These are phyloP conservation scores for Unio delphinus DNA, from an alignment of 2,888 invertebrate genomes.

Conservation along the genomic window DNA sequence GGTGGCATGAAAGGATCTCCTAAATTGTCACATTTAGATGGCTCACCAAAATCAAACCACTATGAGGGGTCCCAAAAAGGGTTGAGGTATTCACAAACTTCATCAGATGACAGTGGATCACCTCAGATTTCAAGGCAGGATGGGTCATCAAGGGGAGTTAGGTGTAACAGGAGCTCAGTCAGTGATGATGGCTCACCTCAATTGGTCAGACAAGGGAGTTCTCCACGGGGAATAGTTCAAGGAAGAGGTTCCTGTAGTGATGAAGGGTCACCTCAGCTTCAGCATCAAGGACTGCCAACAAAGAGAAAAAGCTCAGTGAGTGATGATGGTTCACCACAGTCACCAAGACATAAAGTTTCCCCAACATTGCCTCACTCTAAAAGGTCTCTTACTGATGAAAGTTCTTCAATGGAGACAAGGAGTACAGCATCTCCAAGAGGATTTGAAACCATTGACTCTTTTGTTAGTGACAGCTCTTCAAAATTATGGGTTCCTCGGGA, in stretches of 20 bases:
- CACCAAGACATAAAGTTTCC: constrained; percentile 26
- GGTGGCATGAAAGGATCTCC: constrained; percentile 20
- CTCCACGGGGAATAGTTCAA: constrained; percentile 25
- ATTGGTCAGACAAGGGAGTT: constrained; percentile 24
- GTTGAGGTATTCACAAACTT: constrained; percentile 22
- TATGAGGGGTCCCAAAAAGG: constrained; percentile 42
- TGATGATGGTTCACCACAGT: constrained; percentile 40
- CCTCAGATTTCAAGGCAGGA: constrained; percentile 28
- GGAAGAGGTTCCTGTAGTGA: constrained; percentile 16
- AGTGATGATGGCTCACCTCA: constrained; percentile 39
- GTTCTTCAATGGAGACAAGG: no score
- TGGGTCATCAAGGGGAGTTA: constrained; percentile 40
- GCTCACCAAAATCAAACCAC: constrained; percentile 22
- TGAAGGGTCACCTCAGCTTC: constrained; percentile 5
- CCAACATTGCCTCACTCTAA: constrained; percentile 19
- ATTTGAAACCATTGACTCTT: constrained; percentile 5
- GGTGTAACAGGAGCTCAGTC: constrained; percentile 17
- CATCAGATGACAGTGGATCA: constrained; percentile 35
- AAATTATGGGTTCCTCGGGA: constrained; percentile 7
- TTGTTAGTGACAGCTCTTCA: constrained; percentile 30
- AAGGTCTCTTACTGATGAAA: constrained; percentile 13
- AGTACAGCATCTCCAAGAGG: constrained; percentile 23
- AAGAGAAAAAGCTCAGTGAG: constrained; percentile 23
- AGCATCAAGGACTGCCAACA: constrained; percentile 36
- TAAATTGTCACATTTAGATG: constrained; percentile 19